A percentile compares a stretch with the other conserved stretches of the same genome.
Evolutionary conservation across 2,113 vertebrate genomes (phyloP).

Genomic region (Oreochromis aureus): DNA sequence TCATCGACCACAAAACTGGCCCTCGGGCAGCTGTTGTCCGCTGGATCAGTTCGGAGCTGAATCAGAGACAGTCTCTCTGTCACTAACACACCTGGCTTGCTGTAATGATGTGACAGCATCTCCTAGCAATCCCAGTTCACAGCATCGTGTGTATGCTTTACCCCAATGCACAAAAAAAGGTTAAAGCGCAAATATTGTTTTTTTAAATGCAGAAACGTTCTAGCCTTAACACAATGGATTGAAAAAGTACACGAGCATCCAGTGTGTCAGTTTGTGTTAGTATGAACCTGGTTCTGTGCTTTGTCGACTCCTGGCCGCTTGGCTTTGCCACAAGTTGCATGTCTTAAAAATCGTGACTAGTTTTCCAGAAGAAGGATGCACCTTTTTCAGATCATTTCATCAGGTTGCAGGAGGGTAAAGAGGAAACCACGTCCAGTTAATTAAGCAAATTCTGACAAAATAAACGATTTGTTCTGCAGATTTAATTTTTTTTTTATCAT

Average conservation of each 20-base stretch:
- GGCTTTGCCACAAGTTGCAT: background rate
- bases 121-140: background rate
- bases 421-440: background rate
- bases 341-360: background rate
- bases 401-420: background rate
- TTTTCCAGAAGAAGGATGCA: background rate
- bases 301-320: background rate
- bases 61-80: background rate
- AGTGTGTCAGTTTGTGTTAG: background rate
- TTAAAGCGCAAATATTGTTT: background rate
- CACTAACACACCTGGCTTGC: background rate
- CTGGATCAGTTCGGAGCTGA: background rate
- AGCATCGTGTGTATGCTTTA: background rate
- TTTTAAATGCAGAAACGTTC: background rate
- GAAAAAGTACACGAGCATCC: background rate
- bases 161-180: background rate
- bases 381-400: background rate
- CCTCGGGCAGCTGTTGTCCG: background rate
- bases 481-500: background rate
- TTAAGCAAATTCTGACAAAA: background rate
- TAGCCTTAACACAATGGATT: background rate
- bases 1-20: slow-evolving; percentile 6
- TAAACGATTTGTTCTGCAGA: background rate
- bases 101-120: background rate
- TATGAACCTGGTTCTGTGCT: background rate